These are phyloP conservation scores for Etheostoma cragini DNA, from an alignment of 2,113 vertebrate species.

Conservation along the genomic window DNA sequence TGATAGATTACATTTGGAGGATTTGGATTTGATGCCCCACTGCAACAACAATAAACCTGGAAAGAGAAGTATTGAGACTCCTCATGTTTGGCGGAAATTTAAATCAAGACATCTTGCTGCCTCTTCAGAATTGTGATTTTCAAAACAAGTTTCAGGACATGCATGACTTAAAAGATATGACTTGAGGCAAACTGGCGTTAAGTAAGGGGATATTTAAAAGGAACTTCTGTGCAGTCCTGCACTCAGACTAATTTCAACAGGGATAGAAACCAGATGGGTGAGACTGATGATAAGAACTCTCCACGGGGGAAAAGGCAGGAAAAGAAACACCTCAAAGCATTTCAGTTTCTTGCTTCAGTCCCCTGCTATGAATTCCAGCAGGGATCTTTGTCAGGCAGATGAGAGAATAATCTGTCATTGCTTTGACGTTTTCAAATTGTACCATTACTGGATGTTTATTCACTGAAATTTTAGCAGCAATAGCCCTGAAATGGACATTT, in stretches of 20 bases:
- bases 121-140: neutral
- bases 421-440: neutral
- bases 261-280: conserved; percentile 74
- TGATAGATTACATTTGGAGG: neutral
- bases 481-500: neutral
- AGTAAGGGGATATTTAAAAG: conserved; percentile 24
- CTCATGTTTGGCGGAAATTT: neutral
- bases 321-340: conserved; percentile 46
- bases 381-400: conserved; percentile 1
- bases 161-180: neutral
- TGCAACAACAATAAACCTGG: neutral
- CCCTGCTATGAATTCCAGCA: conserved; percentile 32
- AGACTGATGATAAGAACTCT: conserved; percentile 67
- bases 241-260: conserved; percentile 54
- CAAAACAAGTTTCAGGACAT: neutral
- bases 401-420: neutral
- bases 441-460: neutral
- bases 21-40: neutral
- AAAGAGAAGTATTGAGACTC: neutral
- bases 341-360: conserved; percentile 32
- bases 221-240: conserved; percentile 21
- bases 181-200: conserved; percentile 20
- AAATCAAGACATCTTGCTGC: neutral
- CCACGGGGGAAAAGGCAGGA: conserved; percentile 12
- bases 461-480: neutral